phyloP scores from a whole-genome alignment of 2,888 invertebrate species.

The Phania funesta region DNA sequence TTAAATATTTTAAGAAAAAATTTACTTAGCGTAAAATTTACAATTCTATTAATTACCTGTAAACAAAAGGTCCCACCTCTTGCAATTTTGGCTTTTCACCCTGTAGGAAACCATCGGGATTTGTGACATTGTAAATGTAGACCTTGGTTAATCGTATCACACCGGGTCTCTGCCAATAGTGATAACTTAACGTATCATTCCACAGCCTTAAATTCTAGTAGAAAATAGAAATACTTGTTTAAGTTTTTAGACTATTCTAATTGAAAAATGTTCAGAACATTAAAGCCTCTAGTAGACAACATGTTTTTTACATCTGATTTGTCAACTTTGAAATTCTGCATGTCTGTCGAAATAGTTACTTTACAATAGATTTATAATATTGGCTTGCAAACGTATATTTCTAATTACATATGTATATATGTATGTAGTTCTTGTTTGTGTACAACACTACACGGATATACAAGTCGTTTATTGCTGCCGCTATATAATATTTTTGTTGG shows the following conservation, averaged over 20 bases:
- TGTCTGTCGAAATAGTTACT: too few relatives aligned
- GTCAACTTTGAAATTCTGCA: too few relatives aligned
- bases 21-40: conserved; percentile 1
- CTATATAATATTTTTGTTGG: too few relatives aligned
- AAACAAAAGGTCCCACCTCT: conserved; percentile 93
- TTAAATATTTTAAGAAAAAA: background rate
- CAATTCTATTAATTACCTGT: conserved; percentile 83
- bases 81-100: conserved; percentile 91
- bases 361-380: too few relatives aligned
- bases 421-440: too few relatives aligned
- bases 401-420: too few relatives aligned
- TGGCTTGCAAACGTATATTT: too few relatives aligned
- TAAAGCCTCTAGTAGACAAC: too few relatives aligned
- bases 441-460: too few relatives aligned
- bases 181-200: conserved; percentile 92
- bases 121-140: conserved; percentile 94
- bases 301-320: too few relatives aligned
- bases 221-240: background rate
- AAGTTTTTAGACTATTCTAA: background rate
- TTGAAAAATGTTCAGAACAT: background rate
- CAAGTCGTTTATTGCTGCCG: too few relatives aligned
- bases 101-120: conserved; percentile 88
- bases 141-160: conserved; percentile 91
- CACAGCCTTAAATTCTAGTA: conserved; percentile 89
- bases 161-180: conserved; percentile 94